Percentiles rank a stretch among this genome's conserved stretches.
Conservation (phyloP, 2,888 invertebrate genomes). For the Heliconius cydno region DNA sequence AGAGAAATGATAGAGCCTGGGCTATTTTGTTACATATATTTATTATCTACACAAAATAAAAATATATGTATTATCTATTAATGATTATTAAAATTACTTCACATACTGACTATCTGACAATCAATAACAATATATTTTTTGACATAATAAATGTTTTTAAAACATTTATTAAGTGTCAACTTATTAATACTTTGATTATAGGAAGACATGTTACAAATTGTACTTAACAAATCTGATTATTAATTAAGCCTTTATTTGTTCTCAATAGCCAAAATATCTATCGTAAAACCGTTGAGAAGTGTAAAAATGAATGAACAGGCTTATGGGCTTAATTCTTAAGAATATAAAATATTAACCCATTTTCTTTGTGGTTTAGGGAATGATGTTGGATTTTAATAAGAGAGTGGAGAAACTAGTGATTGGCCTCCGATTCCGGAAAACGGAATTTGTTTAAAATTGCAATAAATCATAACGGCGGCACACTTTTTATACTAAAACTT, state of each 20-base stretch:
- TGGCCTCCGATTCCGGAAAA: background rate
- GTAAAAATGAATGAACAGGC: background rate
- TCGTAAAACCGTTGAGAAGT: background rate
- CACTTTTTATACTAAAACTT: background rate
- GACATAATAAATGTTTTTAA: background rate
- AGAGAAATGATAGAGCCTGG: background rate
- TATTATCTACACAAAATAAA: background rate
- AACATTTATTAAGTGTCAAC: background rate
- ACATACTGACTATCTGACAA: background rate
- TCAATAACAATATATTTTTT: background rate
- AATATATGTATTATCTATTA: background rate
- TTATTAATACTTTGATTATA: background rate
- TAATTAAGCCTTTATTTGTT: background rate
- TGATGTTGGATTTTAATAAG: background rate
- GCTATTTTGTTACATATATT: conserved; percentile 13
- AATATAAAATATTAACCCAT: background rate
- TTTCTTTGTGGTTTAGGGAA: background rate
- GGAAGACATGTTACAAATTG: background rate
- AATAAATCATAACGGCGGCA: too few relatives aligned
- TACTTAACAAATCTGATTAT: background rate
- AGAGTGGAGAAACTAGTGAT: background rate
- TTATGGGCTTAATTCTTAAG: background rate
- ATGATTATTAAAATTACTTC: background rate
- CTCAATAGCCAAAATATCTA: background rate
- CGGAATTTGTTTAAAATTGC: background rate